A percentile compares a stretch with the other conserved stretches of the same genome.
These are phyloP conservation scores for Cryptus armator DNA, from an alignment of 2,888 invertebrate genomes.

Conservation along the genomic window DNA sequence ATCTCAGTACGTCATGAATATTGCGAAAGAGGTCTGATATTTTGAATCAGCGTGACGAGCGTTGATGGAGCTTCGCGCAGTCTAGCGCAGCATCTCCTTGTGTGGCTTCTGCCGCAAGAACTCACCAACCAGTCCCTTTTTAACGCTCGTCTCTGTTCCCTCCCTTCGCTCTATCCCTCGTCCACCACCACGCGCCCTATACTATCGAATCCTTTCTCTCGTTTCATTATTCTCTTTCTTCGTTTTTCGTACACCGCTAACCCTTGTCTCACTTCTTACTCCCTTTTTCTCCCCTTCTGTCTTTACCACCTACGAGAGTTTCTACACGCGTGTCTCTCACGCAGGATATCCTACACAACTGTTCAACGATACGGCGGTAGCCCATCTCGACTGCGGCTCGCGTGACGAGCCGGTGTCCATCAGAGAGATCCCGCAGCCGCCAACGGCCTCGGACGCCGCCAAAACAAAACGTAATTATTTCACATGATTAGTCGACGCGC, in stretches of 20 bases:
- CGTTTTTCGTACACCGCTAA: conserved; percentile 41
- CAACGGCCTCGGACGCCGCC: conserved; percentile 72
- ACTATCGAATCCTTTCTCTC: conserved; percentile 49
- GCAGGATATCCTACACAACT: neutral
- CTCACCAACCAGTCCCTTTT: conserved; percentile 75
- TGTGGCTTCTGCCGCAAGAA: conserved; percentile 80
- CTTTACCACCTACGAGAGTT: conserved; percentile 18
- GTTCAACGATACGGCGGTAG: conserved; percentile 19
- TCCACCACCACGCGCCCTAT: conserved; percentile 23
- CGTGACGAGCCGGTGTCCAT: conserved; percentile 82
- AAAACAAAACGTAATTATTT: conserved; percentile 84
- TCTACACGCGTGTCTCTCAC: conserved; percentile 64
- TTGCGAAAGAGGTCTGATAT: conserved; percentile 77
- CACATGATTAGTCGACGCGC: conserved; percentile 81
- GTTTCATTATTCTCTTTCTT: conserved; percentile 34
- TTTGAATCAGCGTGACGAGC: conserved; percentile 83
- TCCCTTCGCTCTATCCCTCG: conserved; percentile 57
- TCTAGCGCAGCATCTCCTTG: conserved; percentile 74
- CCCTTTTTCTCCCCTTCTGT: conserved; percentile 29
- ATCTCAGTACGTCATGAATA: conserved; percentile 75
- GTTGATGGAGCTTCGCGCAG: conserved; percentile 79
- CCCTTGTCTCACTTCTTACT: conserved; percentile 49
- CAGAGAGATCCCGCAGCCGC: conserved; percentile 71
- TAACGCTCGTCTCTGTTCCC: conserved; percentile 54
- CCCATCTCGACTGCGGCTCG: conserved; percentile 70